Conservation (phyloP, 2,888 invertebrate genomes). For the Pecten maximus region DNA sequence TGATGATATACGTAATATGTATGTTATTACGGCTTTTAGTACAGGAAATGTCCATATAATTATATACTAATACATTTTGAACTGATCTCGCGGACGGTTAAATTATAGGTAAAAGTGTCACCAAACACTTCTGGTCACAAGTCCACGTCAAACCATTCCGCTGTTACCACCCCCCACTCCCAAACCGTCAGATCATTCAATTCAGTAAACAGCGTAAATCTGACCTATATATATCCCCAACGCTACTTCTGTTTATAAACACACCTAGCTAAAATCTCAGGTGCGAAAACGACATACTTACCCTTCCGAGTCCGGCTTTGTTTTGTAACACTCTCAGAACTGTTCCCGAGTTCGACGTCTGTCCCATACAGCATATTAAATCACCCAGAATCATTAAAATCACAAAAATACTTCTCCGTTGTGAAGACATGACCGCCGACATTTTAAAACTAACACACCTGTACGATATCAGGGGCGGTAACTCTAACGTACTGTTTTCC, state of each 20-base stretch:
- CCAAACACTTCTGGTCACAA: too few species aligned
- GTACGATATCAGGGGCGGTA: background rate
- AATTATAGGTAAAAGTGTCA: too few species aligned
- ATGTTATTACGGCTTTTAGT: too few species aligned
- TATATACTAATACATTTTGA: too few species aligned
- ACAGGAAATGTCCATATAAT: too few species aligned
- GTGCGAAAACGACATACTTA: background rate
- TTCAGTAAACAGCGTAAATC: background rate
- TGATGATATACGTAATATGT: too few species aligned
- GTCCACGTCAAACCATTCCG: background rate
- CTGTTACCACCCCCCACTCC: background rate
- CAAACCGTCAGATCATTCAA: background rate
- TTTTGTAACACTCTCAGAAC: background rate
- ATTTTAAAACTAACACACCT: constrained; percentile 22
- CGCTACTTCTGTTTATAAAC: background rate
- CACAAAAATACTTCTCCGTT: background rate
- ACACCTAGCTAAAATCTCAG: background rate
- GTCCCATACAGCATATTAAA: background rate
- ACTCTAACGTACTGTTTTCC: background rate
- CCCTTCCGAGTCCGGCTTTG: background rate
- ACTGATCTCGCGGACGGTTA: too few species aligned
- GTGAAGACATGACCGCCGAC: background rate
- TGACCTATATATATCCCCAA: background rate
- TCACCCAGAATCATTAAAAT: background rate
- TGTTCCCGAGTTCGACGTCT: background rate